A percentile compares a stretch with the other conserved stretches of the same genome.
phyloP scores from a whole-genome alignment of 2,888 invertebrate species.

The Spisula solida region DNA sequence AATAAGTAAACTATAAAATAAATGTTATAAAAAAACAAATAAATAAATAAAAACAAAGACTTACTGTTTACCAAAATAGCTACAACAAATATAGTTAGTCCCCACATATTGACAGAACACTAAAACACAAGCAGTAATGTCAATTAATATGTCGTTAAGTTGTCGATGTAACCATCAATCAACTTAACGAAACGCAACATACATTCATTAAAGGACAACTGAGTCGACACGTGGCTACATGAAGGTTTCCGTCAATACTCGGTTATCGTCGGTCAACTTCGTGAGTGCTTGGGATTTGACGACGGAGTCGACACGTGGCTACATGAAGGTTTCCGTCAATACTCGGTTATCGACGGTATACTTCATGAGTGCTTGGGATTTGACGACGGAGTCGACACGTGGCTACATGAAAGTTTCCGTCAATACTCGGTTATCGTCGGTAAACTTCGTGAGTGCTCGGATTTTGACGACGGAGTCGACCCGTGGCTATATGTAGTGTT shows the following conservation, averaged over 20 bases:
- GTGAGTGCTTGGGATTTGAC: background rate
- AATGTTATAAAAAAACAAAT: background rate
- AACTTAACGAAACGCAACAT: background rate
- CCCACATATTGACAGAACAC: background rate
- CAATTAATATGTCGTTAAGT: background rate
- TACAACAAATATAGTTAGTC: background rate
- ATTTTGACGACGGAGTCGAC: background rate
- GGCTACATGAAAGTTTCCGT: too few relatives aligned
- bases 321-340: background rate
- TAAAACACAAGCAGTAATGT: too few relatives aligned
- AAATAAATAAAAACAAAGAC: background rate
- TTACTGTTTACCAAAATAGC: background rate
- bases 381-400: background rate
- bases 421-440: too few relatives aligned
- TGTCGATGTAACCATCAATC: background rate
- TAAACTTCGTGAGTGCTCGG: background rate
- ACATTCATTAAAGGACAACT: conserved; percentile 21
- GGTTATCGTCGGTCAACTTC: background rate
- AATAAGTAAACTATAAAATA: background rate
- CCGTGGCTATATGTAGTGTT: too few relatives aligned
- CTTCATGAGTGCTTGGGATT: background rate
- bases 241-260: background rate
- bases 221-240: background rate
- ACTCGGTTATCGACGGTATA: too few relatives aligned
- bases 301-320: background rate